Percentiles rank a stretch among this genome's conserved stretches.
Evolutionary conservation across 92 coral and sea anemone species (phyloP).

Genomic region (Porites evermanni): DNA sequence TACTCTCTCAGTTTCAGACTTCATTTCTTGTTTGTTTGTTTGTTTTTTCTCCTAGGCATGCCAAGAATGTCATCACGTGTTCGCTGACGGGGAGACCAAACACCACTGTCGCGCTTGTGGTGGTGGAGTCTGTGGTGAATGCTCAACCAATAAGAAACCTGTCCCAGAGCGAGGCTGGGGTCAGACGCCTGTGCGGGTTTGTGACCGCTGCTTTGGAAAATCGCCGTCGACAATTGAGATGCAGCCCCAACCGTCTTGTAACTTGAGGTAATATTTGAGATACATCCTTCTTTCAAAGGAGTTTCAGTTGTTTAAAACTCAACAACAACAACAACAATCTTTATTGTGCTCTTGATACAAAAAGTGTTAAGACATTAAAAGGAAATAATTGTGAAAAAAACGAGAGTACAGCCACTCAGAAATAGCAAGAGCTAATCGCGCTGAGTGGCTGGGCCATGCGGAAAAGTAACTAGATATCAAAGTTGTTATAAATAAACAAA

Average conservation of each 20-base stretch:
- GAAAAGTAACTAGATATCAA: too few relatives aligned
- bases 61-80: slow-evolving; percentile 78
- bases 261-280: slow-evolving; percentile 58
- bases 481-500: too few relatives aligned
- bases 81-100: slow-evolving; percentile 76
- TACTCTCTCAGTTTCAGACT: too few relatives aligned
- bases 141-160: slow-evolving; percentile 85
- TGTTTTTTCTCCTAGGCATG: slow-evolving; percentile 69
- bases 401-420: too few relatives aligned
- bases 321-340: too few relatives aligned
- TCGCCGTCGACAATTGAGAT: slow-evolving; percentile 34
- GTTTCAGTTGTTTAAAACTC: too few relatives aligned
- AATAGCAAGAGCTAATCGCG: too few relatives aligned
- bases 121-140: slow-evolving; percentile 93
- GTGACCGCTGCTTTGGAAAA: slow-evolving; percentile 77
- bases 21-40: too few relatives aligned
- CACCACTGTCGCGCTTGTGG: slow-evolving; percentile 99
- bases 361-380: too few relatives aligned
- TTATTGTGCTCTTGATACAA: too few relatives aligned
- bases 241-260: slow-evolving; percentile 64
- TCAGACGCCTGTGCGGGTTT: slow-evolving; percentile 86
- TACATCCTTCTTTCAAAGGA: background rate
- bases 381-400: too few relatives aligned
- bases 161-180: slow-evolving; percentile 99
- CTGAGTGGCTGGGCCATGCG: too few relatives aligned